These are phyloP conservation scores for Acronicta aceris DNA, from an alignment of 2,888 invertebrate species.

Conservation along the genomic window DNA sequence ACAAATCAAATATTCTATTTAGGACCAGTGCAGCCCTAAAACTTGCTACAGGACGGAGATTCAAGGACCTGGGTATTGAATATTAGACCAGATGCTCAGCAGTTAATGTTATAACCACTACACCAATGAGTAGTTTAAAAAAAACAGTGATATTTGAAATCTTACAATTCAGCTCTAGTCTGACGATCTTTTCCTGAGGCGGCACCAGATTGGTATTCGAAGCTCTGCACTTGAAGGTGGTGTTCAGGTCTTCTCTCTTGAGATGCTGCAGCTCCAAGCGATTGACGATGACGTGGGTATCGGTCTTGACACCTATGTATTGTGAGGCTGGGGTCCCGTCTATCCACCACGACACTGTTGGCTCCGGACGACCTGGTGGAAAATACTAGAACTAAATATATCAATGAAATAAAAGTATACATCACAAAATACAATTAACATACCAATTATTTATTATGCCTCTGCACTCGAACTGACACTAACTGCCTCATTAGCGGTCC, in stretches of 20 bases:
- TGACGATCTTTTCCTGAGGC: conserved; percentile 94
- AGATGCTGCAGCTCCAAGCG: conserved; percentile 93
- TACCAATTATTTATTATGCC: too few relatives aligned
- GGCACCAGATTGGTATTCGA: conserved; percentile 95
- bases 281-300: conserved; percentile 94
- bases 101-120: too few relatives aligned
- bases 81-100: too few relatives aligned
- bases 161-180: conserved; percentile 95
- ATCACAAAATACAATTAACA: too few relatives aligned
- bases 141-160: too few relatives aligned
- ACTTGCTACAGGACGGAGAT: too few relatives aligned
- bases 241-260: conserved; percentile 94
- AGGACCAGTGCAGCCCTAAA: too few relatives aligned
- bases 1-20: too few relatives aligned
- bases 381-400: not conserved
- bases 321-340: conserved; percentile 92
- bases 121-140: too few relatives aligned
- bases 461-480: too few relatives aligned
- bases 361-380: conserved; percentile 93
- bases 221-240: conserved; percentile 96
- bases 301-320: conserved; percentile 91
- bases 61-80: too few relatives aligned
- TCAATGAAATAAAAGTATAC: not conserved
- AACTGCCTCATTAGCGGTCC: too few relatives aligned
- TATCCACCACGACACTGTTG: conserved; percentile 94